Evolutionary conservation across 2,888 invertebrate genomes (phyloP).

Genomic region (Campoletis raptor): DNA sequence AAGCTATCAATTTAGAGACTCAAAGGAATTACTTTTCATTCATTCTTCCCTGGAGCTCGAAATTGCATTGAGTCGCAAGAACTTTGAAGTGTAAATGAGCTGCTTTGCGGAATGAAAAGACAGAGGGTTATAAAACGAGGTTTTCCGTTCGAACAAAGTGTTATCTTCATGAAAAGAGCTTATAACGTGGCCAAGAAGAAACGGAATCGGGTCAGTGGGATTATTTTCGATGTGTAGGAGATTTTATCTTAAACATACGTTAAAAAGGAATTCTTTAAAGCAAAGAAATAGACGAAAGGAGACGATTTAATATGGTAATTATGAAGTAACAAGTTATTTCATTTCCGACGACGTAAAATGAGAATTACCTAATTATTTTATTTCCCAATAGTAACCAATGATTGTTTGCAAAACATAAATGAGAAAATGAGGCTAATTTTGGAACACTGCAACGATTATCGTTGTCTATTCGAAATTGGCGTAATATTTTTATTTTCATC

Average conservation of each 20-base stretch:
- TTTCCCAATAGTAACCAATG: background rate
- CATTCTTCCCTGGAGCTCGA: constrained; percentile 23
- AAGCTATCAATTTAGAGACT: background rate
- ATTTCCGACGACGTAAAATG: background rate
- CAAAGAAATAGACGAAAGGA: background rate
- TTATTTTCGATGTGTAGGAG: background rate
- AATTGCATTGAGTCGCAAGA: constrained; percentile 45
- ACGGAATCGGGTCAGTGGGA: background rate
- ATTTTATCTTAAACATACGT: background rate
- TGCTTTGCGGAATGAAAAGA: constrained; percentile 46
- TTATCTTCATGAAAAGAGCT: constrained; percentile 40
- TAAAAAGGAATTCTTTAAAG: background rate
- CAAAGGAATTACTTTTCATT: constrained; percentile 28
- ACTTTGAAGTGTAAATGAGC: constrained; percentile 69
- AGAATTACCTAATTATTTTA: background rate
- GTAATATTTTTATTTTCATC: constrained; percentile 13
- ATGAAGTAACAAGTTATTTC: background rate
- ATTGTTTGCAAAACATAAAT: background rate
- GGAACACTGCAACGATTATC: background rate
- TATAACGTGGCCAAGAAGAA: constrained; percentile 25
- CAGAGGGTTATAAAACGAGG: constrained; percentile 12
- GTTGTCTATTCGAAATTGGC: constrained; percentile 1
- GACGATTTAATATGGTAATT: background rate
- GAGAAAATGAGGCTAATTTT: background rate
- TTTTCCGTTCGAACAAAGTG: constrained; percentile 19